A percentile compares a stretch with the other conserved stretches of the same genome.
Evolutionary conservation across 2,113 vertebrate genomes (phyloP).

Genomic region (Ceyx melanurus): DNA sequence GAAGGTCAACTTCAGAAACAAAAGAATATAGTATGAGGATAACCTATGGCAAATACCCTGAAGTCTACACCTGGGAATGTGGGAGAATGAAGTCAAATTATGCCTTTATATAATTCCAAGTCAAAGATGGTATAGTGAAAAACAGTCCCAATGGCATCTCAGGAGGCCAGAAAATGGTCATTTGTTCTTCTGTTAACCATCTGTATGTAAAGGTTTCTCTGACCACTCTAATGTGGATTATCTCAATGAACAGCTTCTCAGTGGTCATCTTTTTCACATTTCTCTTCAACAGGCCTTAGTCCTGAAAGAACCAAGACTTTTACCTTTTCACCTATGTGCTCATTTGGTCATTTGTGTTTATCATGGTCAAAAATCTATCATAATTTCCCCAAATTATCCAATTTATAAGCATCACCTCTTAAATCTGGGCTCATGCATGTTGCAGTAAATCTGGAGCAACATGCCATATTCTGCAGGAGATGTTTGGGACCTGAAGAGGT

Average conservation of each 20-base stretch:
- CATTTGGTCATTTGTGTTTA: not conserved
- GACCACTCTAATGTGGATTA: not conserved
- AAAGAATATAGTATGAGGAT: not conserved
- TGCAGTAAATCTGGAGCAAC: not conserved
- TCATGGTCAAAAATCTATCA: not conserved
- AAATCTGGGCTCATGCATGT: not conserved
- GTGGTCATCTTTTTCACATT: not conserved
- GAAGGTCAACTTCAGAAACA: slow-evolving; percentile 46
- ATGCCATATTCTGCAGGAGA: not conserved
- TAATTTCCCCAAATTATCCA: not conserved
- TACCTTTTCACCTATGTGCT: not conserved
- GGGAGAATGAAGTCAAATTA: not conserved
- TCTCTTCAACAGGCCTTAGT: not conserved
- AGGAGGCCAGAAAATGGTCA: not conserved
- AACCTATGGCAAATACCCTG: slow-evolving; percentile 31
- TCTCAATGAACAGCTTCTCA: not conserved
- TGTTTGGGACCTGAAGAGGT: not conserved
- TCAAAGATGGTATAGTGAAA: not conserved
- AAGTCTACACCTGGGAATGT: slow-evolving; percentile 1
- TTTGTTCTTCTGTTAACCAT: not conserved
- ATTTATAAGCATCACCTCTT: not conserved
- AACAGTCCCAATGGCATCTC: not conserved
- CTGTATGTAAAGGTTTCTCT: not conserved
- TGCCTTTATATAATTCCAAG: not conserved
- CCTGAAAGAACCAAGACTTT: not conserved